Percentiles rank a stretch among this genome's conserved stretches.
Evolutionary conservation across 2,113 vertebrate genomes (phyloP).

Genomic region (Balaeniceps rex): DNA sequence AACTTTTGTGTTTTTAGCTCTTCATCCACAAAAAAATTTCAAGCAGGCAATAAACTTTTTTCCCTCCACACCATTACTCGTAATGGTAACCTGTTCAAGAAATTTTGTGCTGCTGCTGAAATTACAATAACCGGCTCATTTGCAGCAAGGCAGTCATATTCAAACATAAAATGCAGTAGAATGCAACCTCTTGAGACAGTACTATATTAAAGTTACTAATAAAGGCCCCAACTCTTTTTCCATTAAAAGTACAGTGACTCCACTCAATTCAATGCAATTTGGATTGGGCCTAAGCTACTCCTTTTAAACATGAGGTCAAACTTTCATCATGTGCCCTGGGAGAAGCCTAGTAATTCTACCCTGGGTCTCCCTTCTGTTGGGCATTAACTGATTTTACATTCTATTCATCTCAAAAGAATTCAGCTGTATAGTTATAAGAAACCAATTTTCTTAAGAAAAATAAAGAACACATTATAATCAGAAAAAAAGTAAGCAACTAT

Average conservation of each 20-base stretch:
- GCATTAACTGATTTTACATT: not conserved
- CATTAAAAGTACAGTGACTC: not conserved
- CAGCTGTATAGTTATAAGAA: not conserved
- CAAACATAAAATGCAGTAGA: slow-evolving; percentile 21
- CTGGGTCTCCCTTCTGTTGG: not conserved
- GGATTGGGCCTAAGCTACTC: not conserved
- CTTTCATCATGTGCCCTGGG: not conserved
- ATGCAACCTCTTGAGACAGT: slow-evolving; percentile 2
- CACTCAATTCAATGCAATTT: not conserved
- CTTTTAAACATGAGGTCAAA: not conserved
- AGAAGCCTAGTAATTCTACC: not conserved
- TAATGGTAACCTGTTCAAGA: slow-evolving; percentile 45
- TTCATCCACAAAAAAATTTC: not conserved
- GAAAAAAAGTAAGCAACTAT: not conserved
- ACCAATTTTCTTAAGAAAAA: slow-evolving; percentile 12
- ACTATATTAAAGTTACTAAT: not conserved
- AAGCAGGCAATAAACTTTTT: slow-evolving; percentile 20
- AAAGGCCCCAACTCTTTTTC: not conserved
- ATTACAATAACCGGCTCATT: slow-evolving; percentile 6
- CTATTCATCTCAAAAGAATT: not conserved
- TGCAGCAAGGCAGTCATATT: slow-evolving; percentile 23
- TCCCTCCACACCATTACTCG: not conserved
- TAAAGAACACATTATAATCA: not conserved
- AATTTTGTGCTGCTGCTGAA: slow-evolving; percentile 37
- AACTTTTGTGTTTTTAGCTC: not conserved